phyloP scores from a whole-genome alignment of 2,113 vertebrate genomes.

The Phylloscopus trochiloides region DNA sequence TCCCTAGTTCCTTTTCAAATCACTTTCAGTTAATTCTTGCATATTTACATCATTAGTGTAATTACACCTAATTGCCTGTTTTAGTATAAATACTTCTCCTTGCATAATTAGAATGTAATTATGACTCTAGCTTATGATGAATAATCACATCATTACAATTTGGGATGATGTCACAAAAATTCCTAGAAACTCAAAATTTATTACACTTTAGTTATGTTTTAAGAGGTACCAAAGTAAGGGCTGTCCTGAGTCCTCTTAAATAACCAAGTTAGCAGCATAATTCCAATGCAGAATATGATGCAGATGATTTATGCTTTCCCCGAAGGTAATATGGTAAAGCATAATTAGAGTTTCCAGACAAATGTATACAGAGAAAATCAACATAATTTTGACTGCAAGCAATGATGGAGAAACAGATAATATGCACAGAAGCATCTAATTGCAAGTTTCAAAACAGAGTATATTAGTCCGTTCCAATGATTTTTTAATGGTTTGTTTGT shows the following conservation, averaged over 20 bases:
- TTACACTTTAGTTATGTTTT: background rate
- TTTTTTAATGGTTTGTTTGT: background rate
- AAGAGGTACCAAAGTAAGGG: background rate
- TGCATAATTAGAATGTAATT: constrained; percentile 71
- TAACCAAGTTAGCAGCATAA: background rate
- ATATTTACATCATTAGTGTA: constrained; percentile 68
- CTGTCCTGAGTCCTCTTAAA: background rate
- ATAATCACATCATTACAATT: constrained; percentile 62
- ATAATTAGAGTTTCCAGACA: background rate
- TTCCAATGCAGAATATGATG: background rate
- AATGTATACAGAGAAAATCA: background rate
- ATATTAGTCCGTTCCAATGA: background rate
- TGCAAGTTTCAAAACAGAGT: background rate
- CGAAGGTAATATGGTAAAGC: background rate
- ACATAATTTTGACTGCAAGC: background rate
- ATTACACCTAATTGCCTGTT: constrained; percentile 73
- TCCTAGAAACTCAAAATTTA: background rate
- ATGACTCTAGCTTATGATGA: constrained; percentile 66
- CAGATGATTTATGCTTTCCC: background rate
- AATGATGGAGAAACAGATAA: background rate
- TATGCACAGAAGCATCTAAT: background rate
- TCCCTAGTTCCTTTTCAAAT: constrained; percentile 67
- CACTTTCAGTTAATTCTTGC: constrained; percentile 66
- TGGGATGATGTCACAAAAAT: constrained; percentile 70
- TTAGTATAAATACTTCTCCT: constrained; percentile 76